Base-by-base conservation (phyloP, 2,888 invertebrate species). In the Drosophila atroscutellata region DNA sequence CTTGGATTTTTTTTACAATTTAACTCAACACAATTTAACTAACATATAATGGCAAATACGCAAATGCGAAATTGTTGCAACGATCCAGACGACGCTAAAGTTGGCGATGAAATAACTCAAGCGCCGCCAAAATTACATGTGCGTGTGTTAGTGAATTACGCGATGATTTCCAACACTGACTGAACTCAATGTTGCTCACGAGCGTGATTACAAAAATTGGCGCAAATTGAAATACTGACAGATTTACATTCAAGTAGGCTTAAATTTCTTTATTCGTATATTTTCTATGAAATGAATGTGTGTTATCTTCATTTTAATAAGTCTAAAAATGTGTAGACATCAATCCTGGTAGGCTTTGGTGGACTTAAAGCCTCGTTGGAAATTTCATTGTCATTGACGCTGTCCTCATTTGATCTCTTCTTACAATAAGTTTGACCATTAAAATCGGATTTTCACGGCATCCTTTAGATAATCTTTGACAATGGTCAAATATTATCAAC, bases 121-220 rank as follows among this genome's bases (percentile, higher is more conserved):
- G 20, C 64, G 65, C 80, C 80, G 72, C 75, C 75, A 75, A 68
- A 79, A 47, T 57, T 5, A 54, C 80, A 68, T 80, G 72, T 75
- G 77, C 70, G 4, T 51, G 79, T 60, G 55, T 59, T 42, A 39
- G 61, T 57, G 11, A 26, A 3, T 28, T 42, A 20, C 15, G 15
- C 11, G 13, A 42, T 11, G 28, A 30, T 71, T 49, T 56, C 1
- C 58, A 66, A 24, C 73, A 73, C 73, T 74, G 45, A 8, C 2
- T 30, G 7, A 3, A 45, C 7, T 18, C 39, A 57, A 26, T 42
- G 59, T 56, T 65, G 50, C 54, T 55, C n/a, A 36, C 3, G 34
- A 55, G 15, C 32, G 13, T 15, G 8, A 58, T 58, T 56, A 13
- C 28, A 20, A 39, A 24, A 24, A 15, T 36, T 60, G 70, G 60